Evolutionary conservation across 2,113 vertebrate genomes (phyloP).

Genomic region (Marmota flaviventris): DNA sequence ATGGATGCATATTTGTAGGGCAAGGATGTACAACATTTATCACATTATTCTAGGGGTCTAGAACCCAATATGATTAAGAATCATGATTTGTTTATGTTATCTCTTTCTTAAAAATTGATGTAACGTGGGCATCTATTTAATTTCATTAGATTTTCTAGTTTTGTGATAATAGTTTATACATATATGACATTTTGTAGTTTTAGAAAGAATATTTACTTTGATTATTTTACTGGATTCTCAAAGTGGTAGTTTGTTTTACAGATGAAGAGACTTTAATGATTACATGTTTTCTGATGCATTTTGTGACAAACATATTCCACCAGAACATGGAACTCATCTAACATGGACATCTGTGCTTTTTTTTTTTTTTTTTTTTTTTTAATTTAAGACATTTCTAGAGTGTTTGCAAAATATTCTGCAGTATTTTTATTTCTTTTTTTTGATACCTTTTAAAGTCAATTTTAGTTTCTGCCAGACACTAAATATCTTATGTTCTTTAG

Average conservation of each 20-base stretch:
- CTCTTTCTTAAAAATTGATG: slow-evolving; percentile 26
- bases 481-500: neutral
- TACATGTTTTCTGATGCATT: neutral
- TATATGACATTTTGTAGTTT: neutral
- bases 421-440: neutral
- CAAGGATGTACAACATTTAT: neutral
- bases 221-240: slow-evolving; percentile 2
- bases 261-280: neutral
- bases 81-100: neutral
- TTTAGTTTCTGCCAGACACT: slow-evolving; percentile 41
- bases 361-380: neutral
- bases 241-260: neutral
- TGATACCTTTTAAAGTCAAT: neutral
- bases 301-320: neutral
- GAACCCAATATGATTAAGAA: neutral
- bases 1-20: neutral
- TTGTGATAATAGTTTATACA: neutral
- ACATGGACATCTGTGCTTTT: neutral
- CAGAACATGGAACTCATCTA: neutral
- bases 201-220: neutral
- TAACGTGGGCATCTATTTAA: neutral
- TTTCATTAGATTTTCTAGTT: neutral
- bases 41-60: neutral
- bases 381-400: neutral
- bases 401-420: neutral